Evolutionary conservation across 2,888 invertebrate species (phyloP), one percentile per base, ranked within the genome.

Genomic region (Pantelozetes paolii): DNA sequence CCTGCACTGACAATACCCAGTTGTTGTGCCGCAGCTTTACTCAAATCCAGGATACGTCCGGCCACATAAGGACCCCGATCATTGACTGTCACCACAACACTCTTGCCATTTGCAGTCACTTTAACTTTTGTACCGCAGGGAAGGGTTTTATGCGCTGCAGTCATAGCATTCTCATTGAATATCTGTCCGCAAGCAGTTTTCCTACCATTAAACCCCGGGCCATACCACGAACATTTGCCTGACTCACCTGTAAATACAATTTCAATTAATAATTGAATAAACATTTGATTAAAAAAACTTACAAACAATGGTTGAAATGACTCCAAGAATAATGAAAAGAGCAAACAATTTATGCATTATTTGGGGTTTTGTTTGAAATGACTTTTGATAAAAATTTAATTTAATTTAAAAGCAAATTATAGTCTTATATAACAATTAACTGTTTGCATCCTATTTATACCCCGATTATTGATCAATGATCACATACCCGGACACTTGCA

Each of bases 121-220:
- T 50, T 23, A 18, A 75, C 73, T 26, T 15, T 28, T 15, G 71
- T 76, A 20, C 40, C 54, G n/a, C 73, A 76, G 1, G 76, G 73
- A 11, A 76, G 70, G 2, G 75, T 73, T 23, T 76, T 76, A 45
- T 76, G 75, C 6, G 75, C 75, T 9, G 76, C 76, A 11, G 76
- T 76, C 64, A 76, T 42, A 40, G 48, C 73, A 20, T 69, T 70
- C 42, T 32, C 42, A 48, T 76, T 59, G 28, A 50, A 76, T 18
- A 1, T n/a, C 50, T 76, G 75, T 18, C 75, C 75, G 57, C 45
- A 73, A 32, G 76, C 70, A 18, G 76, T 76, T 15, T 26, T 1
- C 18, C 2, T 23, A 11, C 75, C 75, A 30, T 76, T 54, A 0
- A 67, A 13, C 26, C 59, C 64, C 1, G 5, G n/a, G 11, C 76